Evolutionary conservation across 2,888 invertebrate genomes (phyloP), one percentile per base, ranked within the genome.

Genomic region (Drosophila melanocephala): DNA sequence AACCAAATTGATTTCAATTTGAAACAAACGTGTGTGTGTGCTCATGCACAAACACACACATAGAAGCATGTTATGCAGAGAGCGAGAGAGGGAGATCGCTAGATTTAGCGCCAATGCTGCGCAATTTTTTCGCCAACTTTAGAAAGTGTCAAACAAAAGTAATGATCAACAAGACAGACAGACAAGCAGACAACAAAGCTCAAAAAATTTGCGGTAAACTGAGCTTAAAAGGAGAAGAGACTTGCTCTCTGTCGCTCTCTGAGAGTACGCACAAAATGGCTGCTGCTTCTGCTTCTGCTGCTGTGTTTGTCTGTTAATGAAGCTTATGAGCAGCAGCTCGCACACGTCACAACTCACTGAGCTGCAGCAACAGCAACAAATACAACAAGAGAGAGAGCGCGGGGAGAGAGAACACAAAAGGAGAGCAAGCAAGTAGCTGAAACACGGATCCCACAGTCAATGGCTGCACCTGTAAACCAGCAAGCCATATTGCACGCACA

Each of bases 321-420:
- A 83, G 89, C 91, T 91, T 91, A 85, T 83, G 87, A 89, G 82
- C 90, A 89, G 86, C 77, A 81, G 75, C 82, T 76, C 76, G 83
- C 72, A 66, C 69, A 83, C 81, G 80, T 89, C 80, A 86, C 91
- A 91, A 90, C 69, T 89, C 85, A 90, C 80, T 90, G 91, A 87
- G 79, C 81, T 87, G 84, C 88, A 89, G 69, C 80, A 73, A 65
- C 67, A 84, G 59, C 59, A 79, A 58, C 60, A 69, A 64, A 65
- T 53, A 66, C 67, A 90, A 89, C 77, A 78, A 50, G 66, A 14
- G 32, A 51, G 66, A 14, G 33, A 39, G 64, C 44, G 56, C 50
- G 64, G 39, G 50, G 62, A 52, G 58, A 37, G 67, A 44, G 44
- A 72, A 77, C 53, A 78, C 85, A 87, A 84, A 85, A 78, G 89